These are phyloP conservation scores for Sapayoa aenigma DNA, from an alignment of 2,113 vertebrate species.

Conservation along the genomic window DNA sequence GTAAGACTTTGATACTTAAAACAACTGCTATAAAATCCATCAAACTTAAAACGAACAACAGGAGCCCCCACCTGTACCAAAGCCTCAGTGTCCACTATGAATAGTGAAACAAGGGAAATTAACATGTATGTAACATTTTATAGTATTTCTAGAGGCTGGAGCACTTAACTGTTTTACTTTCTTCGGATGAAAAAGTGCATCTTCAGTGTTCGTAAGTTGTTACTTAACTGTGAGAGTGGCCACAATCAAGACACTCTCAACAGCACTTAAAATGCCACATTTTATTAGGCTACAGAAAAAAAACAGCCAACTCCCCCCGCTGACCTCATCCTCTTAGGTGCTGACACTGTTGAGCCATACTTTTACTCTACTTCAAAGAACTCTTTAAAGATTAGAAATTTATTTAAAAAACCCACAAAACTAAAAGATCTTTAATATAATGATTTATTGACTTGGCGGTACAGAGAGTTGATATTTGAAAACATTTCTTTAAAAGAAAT, in stretches of 20 bases:
- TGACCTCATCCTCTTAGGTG: background rate
- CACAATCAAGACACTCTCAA: background rate
- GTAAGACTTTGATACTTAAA: background rate
- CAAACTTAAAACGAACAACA: background rate
- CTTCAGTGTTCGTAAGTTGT: background rate
- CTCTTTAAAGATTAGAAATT: background rate
- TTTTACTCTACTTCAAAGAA: background rate
- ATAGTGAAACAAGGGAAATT: background rate
- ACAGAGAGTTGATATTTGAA: background rate
- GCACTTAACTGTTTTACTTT: background rate
- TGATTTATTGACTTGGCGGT: background rate
- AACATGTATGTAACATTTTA: background rate
- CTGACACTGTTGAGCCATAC: background rate
- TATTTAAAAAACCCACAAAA: background rate
- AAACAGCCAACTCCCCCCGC: background rate
- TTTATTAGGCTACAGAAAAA: constrained; percentile 17
- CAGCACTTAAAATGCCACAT: constrained; percentile 41
- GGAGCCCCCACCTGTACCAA: background rate
- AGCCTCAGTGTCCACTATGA: background rate
- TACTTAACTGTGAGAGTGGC: background rate
- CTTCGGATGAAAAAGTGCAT: background rate
- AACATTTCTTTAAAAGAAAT: background rate
- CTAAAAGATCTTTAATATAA: background rate
- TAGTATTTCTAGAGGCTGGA: background rate
- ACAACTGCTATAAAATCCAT: background rate